Evolutionary conservation across 2,113 vertebrate species (phyloP).

Genomic region (Suricata suricatta): DNA sequence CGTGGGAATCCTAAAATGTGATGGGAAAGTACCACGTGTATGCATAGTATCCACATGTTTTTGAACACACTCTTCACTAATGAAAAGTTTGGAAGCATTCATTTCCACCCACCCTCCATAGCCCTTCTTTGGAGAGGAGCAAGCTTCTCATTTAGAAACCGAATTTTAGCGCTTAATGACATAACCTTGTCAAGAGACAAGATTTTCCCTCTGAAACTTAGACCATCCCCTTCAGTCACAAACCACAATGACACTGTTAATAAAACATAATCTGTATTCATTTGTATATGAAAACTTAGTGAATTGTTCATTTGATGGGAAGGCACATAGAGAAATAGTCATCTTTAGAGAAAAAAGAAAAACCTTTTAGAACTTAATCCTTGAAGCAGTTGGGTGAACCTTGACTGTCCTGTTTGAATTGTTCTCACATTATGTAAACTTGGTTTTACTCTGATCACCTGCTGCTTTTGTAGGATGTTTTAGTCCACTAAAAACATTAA

Average conservation of each 20-base stretch:
- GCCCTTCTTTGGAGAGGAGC: constrained; percentile 40
- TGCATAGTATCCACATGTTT: constrained; percentile 66
- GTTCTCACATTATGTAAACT: not conserved
- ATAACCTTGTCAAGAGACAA: constrained; percentile 38
- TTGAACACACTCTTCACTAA: constrained; percentile 68
- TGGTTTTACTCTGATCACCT: constrained; percentile 37
- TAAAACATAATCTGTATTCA: constrained; percentile 74
- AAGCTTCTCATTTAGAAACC: constrained; percentile 49
- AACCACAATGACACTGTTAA: constrained; percentile 73
- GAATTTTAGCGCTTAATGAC: constrained; percentile 34
- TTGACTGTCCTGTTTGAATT: constrained; percentile 22
- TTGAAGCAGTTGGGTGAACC: constrained; percentile 28
- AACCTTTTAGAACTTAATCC: constrained; percentile 34
- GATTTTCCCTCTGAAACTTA: constrained; percentile 38
- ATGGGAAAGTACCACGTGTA: constrained; percentile 72
- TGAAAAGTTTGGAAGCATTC: constrained; percentile 80
- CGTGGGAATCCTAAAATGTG: constrained; percentile 69
- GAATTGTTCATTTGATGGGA: constrained; percentile 59
- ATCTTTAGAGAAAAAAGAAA: not conserved
- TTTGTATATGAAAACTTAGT: constrained; percentile 42
- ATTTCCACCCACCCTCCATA: constrained; percentile 23
- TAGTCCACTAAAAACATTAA: not conserved
- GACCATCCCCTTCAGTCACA: constrained; percentile 48
- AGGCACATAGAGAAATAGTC: constrained; percentile 53
- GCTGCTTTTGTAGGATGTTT: constrained; percentile 40